These are phyloP conservation scores for Oreochromis grahami DNA, from an alignment of 2,797 vertebrate genomes.

Conservation along the genomic window DNA sequence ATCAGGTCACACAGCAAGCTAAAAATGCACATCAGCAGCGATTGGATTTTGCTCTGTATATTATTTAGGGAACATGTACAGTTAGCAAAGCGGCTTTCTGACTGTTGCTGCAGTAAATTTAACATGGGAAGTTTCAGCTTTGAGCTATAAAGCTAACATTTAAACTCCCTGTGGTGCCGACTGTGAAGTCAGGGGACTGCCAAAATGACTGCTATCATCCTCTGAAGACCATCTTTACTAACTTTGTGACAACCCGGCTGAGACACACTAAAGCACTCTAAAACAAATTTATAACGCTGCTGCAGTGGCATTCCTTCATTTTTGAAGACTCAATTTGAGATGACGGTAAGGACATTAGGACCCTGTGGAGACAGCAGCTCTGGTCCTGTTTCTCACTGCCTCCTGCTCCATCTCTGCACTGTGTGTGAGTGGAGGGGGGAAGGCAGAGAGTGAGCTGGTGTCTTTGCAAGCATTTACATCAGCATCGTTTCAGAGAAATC, in stretches of 20 bases:
- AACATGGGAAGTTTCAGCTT: not conserved
- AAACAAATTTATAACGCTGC: not conserved
- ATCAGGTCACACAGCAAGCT: not conserved
- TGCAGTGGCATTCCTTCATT: not conserved
- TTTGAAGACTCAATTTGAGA: not conserved
- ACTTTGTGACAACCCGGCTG: not conserved
- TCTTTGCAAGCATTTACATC: conserved; percentile 60
- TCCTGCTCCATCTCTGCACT: conserved; percentile 73
- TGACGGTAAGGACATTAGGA: conserved; percentile 51
- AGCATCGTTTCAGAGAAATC: conserved; percentile 49
- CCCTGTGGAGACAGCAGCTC: conserved; percentile 45
- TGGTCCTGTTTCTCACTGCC: conserved; percentile 57
- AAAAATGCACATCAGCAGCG: not conserved
- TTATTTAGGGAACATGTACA: not conserved
- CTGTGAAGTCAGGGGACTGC: not conserved
- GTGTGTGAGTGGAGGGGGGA: conserved; percentile 59
- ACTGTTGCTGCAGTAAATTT: not conserved
- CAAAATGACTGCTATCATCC: not conserved
- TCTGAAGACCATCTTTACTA: not conserved
- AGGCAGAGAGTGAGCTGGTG: conserved; percentile 54
- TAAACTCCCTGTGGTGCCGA: not conserved
- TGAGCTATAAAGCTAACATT: not conserved
- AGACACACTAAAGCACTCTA: not conserved
- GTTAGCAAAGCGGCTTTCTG: not conserved
- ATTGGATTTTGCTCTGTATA: not conserved